Conservation (phyloP, 2,888 invertebrate species). For the Cephus sareptanus region DNA sequence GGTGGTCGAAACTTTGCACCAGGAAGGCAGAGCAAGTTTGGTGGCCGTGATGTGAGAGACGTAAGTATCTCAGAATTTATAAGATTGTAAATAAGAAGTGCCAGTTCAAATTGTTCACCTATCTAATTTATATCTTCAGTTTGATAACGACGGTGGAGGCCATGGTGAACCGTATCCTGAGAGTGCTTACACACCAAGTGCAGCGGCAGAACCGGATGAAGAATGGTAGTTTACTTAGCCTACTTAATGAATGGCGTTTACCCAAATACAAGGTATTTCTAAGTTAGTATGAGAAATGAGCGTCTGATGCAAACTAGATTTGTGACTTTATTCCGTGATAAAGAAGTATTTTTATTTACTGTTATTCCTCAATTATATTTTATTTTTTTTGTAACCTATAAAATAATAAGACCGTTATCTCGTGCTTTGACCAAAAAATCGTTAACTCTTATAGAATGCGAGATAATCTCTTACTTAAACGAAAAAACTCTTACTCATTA, state of each 20-base stretch:
- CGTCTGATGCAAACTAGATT: neutral
- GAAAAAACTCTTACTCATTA: neutral
- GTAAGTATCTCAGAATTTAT: constrained; percentile 65
- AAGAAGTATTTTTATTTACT: neutral
- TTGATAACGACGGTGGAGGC: constrained; percentile 43
- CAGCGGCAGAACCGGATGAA: constrained; percentile 69
- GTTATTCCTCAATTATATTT: neutral
- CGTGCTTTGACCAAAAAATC: neutral
- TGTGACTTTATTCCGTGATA: neutral
- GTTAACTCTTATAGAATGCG: neutral
- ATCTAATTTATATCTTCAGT: constrained; percentile 23
- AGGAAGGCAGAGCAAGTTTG: constrained; percentile 69
- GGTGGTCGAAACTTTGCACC: constrained; percentile 52
- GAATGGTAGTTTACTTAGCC: constrained; percentile 66
- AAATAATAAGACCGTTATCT: neutral
- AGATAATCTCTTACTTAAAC: neutral
- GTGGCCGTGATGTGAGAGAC: constrained; percentile 77
- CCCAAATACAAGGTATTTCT: neutral
- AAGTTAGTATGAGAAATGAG: neutral
- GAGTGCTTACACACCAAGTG: constrained; percentile 13
- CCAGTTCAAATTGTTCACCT: neutral
- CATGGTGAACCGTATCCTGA: constrained; percentile 36
- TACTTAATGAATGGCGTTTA: neutral
- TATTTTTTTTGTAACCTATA: neutral
- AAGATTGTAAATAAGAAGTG: neutral